Evolutionary conservation across 1,140 invertebrate species (phyloP), one percentile per base, ranked within the genome.

Genomic region (Papilio helenus): DNA sequence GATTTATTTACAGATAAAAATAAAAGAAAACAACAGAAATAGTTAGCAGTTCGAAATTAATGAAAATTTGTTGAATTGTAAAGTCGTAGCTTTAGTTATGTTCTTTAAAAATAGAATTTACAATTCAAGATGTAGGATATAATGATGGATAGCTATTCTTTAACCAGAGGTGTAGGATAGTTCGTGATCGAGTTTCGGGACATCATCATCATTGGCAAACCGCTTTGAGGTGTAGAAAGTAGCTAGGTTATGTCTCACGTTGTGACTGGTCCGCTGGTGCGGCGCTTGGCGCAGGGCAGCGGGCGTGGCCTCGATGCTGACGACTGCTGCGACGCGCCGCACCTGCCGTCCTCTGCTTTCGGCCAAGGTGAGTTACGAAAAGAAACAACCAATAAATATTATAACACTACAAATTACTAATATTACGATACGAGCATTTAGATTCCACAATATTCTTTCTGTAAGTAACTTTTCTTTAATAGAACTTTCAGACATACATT

Each of bases 271-370:
- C 92, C 92, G 93, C 92, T 92, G 93, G 93, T 94, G 92, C 93
- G 91, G 94, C 94, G 94, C 92, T 96, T 95, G 95, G 95, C 95
- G 95, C 95, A 96, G 96, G 95, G 90, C 95, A 96, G 94, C 95
- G 94, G 86, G 93, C 90, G 85, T 96, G 95, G 95, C 93, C 94
- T 90, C 95, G 95, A 86, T 96, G 96, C 95, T 96, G 96, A 96
- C 95, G 95, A 89, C 92, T 95, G 94, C 91, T 95, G 90, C 93
- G 92, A 92, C 94, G 95, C 94, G 95, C 95, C 92, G 92, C 91
- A 86, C 91, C 91, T 42, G 87, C 90, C 90, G 86, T 86, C 88
- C 90, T 93, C 92, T 93, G 91, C 90, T 89, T 93, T 89, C 83
- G 91, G 90, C 81, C 81, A 88, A 90, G 92, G 92, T 92, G 87